A percentile compares a stretch with the other conserved stretches of the same genome.
These are phyloP conservation scores for Thysanoteuthis rhombus DNA, from an alignment of 2,888 invertebrate genomes.

Conservation along the genomic window DNA sequence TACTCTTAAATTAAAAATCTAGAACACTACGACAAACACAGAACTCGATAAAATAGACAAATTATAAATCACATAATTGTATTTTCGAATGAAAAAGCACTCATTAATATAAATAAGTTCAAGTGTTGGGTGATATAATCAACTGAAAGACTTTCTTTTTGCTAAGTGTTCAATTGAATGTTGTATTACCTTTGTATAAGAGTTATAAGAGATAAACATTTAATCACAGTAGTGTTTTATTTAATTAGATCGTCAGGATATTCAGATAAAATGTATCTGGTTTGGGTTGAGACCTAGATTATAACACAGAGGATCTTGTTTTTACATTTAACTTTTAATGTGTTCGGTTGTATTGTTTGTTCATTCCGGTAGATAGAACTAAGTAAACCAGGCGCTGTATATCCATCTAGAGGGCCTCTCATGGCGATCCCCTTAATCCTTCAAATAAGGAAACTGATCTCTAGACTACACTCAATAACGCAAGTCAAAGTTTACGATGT, in stretches of 20 bases:
- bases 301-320: too few relatives aligned
- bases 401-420: too few relatives aligned
- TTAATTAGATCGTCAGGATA: neutral
- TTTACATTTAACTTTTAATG: too few relatives aligned
- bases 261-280: neutral
- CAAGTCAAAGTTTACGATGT: too few relatives aligned
- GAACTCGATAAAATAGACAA: neutral
- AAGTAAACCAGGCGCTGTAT: too few relatives aligned
- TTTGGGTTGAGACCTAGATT: neutral
- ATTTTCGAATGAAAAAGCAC: neutral
- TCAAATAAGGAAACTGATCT: too few relatives aligned
- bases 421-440: too few relatives aligned
- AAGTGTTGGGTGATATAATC: neutral
- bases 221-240: neutral
- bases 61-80: neutral
- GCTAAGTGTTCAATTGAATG: neutral
- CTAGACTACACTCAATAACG: too few relatives aligned
- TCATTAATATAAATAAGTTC: neutral
- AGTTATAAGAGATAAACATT: neutral
- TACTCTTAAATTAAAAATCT: neutral
- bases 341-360: too few relatives aligned
- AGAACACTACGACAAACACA: neutral
- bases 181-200: neutral
- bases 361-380: too few relatives aligned
- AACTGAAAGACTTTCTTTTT: neutral